phyloP scores from a whole-genome alignment of 2,888 invertebrate species.

The Tridacna crocea region DNA sequence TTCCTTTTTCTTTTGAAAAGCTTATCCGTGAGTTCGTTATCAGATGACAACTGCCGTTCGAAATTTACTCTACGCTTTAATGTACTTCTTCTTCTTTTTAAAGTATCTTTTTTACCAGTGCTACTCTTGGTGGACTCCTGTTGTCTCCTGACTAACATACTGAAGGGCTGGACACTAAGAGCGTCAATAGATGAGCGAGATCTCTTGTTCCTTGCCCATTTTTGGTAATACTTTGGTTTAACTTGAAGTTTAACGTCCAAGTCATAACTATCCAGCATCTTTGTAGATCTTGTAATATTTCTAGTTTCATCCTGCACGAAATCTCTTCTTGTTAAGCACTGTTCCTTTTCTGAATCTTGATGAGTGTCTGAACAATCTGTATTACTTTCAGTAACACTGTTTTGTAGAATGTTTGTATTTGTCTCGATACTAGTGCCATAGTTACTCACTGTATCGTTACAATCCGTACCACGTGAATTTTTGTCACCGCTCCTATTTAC shows the following conservation, averaged over 20 bases:
- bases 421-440: constrained; percentile 2
- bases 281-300: neutral
- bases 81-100: constrained; percentile 5
- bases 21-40: neutral
- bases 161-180: constrained; percentile 6
- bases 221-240: constrained; percentile 41
- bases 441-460: neutral
- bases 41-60: neutral
- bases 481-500: neutral
- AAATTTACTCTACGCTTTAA: constrained; percentile 1
- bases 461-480: neutral
- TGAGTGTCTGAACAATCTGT: constrained; percentile 5
- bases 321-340: constrained; percentile 24
- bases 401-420: constrained; percentile 1
- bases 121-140: neutral
- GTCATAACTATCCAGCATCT: constrained; percentile 14
- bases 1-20: neutral
- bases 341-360: neutral
- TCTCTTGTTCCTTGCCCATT: constrained; percentile 47
- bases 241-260: constrained; percentile 33
- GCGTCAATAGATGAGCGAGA: constrained; percentile 5
- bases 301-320: neutral
- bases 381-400: constrained; percentile 8
- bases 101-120: neutral
- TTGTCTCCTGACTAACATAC: constrained; percentile 6